These are phyloP conservation scores for Trematomus bernacchii DNA, from an alignment of 2,797 vertebrate genomes.

Conservation along the genomic window DNA sequence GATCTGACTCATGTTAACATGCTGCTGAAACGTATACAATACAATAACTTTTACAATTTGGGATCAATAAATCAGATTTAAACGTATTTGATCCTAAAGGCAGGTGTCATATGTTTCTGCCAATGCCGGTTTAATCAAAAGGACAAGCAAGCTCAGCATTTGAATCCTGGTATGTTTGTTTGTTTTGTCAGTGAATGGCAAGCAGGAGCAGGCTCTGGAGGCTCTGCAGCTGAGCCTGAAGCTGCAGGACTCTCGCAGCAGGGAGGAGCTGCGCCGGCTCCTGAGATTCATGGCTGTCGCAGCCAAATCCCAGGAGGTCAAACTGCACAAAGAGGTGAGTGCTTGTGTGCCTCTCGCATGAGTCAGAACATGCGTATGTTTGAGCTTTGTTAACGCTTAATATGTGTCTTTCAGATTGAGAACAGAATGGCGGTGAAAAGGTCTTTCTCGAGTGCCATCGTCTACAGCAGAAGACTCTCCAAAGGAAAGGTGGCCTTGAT, in stretches of 20 bases:
- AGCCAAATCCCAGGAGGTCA: slow-evolving; percentile 88
- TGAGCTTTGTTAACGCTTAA: slow-evolving; percentile 4
- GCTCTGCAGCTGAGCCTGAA: slow-evolving; percentile 94
- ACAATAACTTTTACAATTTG: no score
- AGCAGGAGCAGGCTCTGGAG: slow-evolving; percentile 93
- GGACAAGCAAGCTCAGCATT: not conserved
- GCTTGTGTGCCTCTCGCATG: not conserved
- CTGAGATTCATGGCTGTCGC: slow-evolving; percentile 95
- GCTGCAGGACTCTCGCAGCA: slow-evolving; percentile 91
- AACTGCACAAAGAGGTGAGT: slow-evolving; percentile 93
- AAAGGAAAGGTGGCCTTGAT: slow-evolving; percentile 97
- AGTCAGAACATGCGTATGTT: not conserved
- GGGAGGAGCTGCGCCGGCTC: slow-evolving; percentile 95
- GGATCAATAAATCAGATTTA: no score
- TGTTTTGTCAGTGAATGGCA: slow-evolving; percentile 91
- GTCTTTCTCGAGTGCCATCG: slow-evolving; percentile 92
- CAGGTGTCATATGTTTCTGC: not conserved
- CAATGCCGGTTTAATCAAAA: no score
- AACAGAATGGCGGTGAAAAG: slow-evolving; percentile 98
- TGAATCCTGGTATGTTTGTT: slow-evolving; percentile 21
- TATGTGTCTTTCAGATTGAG: slow-evolving; percentile 85
- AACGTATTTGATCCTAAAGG: no score
- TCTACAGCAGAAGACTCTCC: slow-evolving; percentile 91
- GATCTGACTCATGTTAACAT: no score
- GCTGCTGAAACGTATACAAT: no score